Base-by-base conservation (phyloP, 2,888 invertebrate species). In the Hanleya hanleyi region DNA sequence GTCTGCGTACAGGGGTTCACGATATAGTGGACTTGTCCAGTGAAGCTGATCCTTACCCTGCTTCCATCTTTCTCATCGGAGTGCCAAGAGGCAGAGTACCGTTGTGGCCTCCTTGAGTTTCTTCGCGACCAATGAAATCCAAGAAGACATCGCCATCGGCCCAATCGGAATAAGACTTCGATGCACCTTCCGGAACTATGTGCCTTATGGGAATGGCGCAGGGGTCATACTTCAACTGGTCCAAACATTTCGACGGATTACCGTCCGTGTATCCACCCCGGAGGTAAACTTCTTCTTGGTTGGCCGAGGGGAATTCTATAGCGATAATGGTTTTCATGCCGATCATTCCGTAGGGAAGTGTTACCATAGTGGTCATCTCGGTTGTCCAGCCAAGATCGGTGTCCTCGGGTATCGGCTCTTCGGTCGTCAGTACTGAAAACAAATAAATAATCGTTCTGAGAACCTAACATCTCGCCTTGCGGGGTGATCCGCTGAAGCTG, bases 51-150 rank as follows among this genome's bases (percentile, higher is more conserved):
- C 22, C 26, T 57, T 57, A 57, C 57, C 57, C 22, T 15, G 57
- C 12, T 29, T 57, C 57, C 57, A 57, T 57, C 29, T 57, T 57
- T 32, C 57, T 57, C 57, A 57, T 57, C 15, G 57, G 57, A 15
- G 57, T 57, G 1, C 57, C 57, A 3, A 3, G 26, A 57, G 57
- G 26, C 26, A 15, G 22, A 2, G 12, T 1, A 9, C 32, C 57
- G 32, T 57, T 26, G 57, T 57, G 22, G 1, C 12, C 15, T 15
- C 57, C 57, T 26, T 57, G 57, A 9, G 4, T 29, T 26, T 57
- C 57, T 32, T 57, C 57, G 22, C 26, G 22, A 4, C 57, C 57
- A 22, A 26, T 4, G 15, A 57, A 22, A 26, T 57, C 57, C 57
- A 57, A 26, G 26, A 22, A 57, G 12, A 4, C 29, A 12, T 57